Percentiles rank a stretch among this genome's conserved stretches.
Conservation (phyloP, 1,140 invertebrate genomes). For the Stegodyphus dumicola region DNA sequence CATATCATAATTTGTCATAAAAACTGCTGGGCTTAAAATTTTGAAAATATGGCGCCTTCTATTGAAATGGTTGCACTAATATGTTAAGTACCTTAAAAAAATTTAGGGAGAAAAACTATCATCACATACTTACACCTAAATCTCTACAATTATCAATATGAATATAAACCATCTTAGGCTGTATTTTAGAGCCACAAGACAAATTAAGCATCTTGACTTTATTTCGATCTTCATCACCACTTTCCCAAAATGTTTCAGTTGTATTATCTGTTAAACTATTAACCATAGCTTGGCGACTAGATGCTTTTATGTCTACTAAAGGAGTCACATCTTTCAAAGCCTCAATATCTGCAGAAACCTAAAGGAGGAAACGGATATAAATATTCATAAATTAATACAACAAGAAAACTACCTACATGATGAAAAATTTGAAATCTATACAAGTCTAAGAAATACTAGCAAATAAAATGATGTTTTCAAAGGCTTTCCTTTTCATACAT, state of each 20-base stretch:
- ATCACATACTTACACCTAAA: conserved; percentile 76
- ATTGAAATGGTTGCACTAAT: too few species aligned
- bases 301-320: conserved; percentile 84
- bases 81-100: too few species aligned
- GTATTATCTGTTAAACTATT: conserved; percentile 91
- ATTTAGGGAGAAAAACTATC: too few species aligned
- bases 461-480: too few species aligned
- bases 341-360: conserved; percentile 73
- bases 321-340: conserved; percentile 80
- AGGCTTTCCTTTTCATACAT: too few species aligned
- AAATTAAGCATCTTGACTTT: conserved; percentile 83
- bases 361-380: not conserved
- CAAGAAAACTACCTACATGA: not conserved
- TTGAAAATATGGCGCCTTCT: too few species aligned
- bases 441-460: not conserved
- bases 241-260: conserved; percentile 99
- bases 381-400: not conserved
- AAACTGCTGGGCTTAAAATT: too few species aligned
- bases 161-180: conserved; percentile 76
- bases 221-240: conserved; percentile 93
- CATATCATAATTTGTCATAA: too few species aligned
- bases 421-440: not conserved
- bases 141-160: conserved; percentile 95
- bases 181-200: conserved; percentile 69
- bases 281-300: conserved; percentile 92